phyloP scores from a whole-genome alignment of 2,113 vertebrate genomes.

The Podarcis raffonei region DNA sequence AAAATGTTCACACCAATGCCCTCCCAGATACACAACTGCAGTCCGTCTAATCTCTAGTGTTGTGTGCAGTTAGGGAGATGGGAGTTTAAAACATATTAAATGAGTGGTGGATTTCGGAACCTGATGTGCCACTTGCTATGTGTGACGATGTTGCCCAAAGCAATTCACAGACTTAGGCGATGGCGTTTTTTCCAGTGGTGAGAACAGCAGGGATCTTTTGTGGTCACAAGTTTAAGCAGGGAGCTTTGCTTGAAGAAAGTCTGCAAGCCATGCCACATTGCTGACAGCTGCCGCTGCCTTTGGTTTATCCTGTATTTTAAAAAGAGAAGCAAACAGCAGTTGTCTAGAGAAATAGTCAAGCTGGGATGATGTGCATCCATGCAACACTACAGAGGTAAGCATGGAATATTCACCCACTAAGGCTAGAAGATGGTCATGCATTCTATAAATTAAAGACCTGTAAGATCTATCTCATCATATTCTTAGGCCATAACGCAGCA shows the following conservation, averaged over 20 bases:
- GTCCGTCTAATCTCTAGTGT: neutral
- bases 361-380: neutral
- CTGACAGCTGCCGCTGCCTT: slow-evolving; percentile 22
- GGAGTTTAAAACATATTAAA: slow-evolving; percentile 2
- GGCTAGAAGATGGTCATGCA: too few relatives aligned
- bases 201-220: slow-evolving; percentile 37
- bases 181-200: slow-evolving; percentile 22
- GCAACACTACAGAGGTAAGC: neutral
- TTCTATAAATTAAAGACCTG: neutral
- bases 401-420: neutral
- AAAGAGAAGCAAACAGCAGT: neutral
- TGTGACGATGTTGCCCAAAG: slow-evolving; percentile 20
- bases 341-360: neutral
- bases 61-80: neutral
- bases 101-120: neutral
- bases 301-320: slow-evolving; percentile 14
- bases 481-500: neutral
- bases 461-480: neutral
- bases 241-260: slow-evolving; percentile 25
- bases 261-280: neutral
- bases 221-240: slow-evolving; percentile 10
- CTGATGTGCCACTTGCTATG: neutral
- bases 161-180: slow-evolving; percentile 34
- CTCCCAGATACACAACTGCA: slow-evolving; percentile 7
- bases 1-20: neutral